Evolutionary conservation across 2,888 invertebrate genomes (phyloP).

Genomic region (Boloria euphrosyne): DNA sequence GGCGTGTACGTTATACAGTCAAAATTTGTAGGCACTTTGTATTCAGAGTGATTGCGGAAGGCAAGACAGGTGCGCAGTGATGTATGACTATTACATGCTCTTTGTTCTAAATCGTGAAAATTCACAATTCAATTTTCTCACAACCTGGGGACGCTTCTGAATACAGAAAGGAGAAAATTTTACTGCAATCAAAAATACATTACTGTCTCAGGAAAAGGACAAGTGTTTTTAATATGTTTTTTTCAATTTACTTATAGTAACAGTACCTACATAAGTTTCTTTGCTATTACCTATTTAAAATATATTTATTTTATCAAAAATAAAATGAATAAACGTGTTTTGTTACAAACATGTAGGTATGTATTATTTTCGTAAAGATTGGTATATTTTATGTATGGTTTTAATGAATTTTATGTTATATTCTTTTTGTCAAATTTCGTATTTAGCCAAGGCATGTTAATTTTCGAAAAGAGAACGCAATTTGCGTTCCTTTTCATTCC

Average conservation of each 20-base stretch:
- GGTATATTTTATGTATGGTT: no score
- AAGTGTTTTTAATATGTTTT: background rate
- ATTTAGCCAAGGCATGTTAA: no score
- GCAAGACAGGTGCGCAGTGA: conserved; percentile 55
- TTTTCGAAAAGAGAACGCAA: no score
- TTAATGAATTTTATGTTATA: no score
- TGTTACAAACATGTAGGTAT: no score
- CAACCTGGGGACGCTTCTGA: conserved; percentile 20
- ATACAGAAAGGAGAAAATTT: conserved; percentile 16
- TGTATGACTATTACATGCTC: conserved; percentile 52
- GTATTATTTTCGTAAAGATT: no score
- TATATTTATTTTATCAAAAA: no score
- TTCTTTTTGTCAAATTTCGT: no score
- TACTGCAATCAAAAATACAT: conserved; percentile 18
- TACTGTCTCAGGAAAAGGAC: background rate
- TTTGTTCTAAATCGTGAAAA: conserved; percentile 46
- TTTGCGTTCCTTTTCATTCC: no score
- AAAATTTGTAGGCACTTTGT: conserved; percentile 44
- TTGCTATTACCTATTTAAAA: no score
- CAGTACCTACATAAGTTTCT: no score
- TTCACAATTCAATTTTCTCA: conserved; percentile 44
- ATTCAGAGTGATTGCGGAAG: conserved; percentile 46
- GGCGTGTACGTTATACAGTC: conserved; percentile 19
- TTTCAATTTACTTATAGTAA: background rate
- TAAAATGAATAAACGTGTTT: no score